phyloP scores from a whole-genome alignment of 2,888 invertebrate species.

The Syritta pipiens region DNA sequence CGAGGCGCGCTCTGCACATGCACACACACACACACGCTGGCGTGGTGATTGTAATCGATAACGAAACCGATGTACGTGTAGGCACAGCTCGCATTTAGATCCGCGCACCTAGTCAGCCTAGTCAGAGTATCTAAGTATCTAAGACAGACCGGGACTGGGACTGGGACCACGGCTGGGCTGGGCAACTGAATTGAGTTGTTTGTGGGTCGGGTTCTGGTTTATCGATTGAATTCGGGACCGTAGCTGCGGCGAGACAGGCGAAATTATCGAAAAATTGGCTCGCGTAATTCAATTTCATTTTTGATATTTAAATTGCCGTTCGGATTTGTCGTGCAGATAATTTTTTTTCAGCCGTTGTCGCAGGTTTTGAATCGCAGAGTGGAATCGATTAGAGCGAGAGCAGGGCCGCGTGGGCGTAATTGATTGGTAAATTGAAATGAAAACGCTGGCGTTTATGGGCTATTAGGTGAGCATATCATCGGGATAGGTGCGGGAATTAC shows the following conservation, averaged over 20 bases:
- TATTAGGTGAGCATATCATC: slow-evolving; percentile 20
- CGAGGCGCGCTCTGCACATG: slow-evolving; percentile 23
- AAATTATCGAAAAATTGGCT: slow-evolving; percentile 43
- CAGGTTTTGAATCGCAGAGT: slow-evolving; percentile 31
- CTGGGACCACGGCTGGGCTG: background rate
- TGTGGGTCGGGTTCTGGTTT: slow-evolving; percentile 13
- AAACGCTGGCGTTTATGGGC: slow-evolving; percentile 36
- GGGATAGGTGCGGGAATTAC: no score
- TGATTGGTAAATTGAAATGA: slow-evolving; percentile 38
- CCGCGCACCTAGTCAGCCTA: no score
- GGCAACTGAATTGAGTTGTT: slow-evolving; percentile 66
- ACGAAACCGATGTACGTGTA: slow-evolving; percentile 39
- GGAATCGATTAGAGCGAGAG: slow-evolving; percentile 11
- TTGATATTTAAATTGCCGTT: slow-evolving; percentile 33
- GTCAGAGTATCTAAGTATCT: no score
- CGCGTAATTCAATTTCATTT: slow-evolving; percentile 46
- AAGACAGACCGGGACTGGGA: background rate
- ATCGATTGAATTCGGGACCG: slow-evolving; percentile 30
- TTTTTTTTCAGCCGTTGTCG: background rate
- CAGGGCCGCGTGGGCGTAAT: slow-evolving; percentile 49
- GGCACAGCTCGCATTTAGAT: slow-evolving; percentile 17
- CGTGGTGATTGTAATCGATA: slow-evolving; percentile 62
- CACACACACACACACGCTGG: no score
- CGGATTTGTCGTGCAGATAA: slow-evolving; percentile 57
- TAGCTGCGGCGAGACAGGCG: background rate